Evolutionary conservation across 1,140 invertebrate species (phyloP).

Genomic region (Trichoplusia ni): DNA sequence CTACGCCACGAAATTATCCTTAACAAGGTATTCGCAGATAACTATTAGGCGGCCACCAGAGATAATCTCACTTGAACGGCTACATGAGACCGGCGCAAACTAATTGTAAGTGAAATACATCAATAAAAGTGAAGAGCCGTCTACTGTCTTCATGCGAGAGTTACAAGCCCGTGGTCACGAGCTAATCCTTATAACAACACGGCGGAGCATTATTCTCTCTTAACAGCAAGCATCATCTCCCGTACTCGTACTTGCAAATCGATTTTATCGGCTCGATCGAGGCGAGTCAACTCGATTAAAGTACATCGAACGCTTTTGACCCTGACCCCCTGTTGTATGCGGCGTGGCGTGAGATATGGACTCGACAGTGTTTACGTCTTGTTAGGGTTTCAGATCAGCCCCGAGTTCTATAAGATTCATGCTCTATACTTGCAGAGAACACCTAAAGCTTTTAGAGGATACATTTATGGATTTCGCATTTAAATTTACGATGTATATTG

Average conservation of each 20-base stretch:
- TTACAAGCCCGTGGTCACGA: constrained; percentile 33
- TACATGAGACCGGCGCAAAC: neutral
- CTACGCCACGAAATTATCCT: constrained; percentile 6
- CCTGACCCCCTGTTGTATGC: constrained; percentile 45
- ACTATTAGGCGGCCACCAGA: neutral
- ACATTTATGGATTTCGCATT: neutral
- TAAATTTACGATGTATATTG: too few species aligned
- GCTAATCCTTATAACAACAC: constrained; percentile 25
- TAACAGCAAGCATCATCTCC: constrained; percentile 31
- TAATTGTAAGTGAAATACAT: neutral
- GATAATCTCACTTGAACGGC: neutral
- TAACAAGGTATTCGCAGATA: constrained; percentile 25
- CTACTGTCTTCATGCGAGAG: constrained; percentile 24
- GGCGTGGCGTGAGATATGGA: constrained; percentile 42
- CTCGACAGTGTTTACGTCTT: constrained; percentile 43
- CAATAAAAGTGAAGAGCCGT: constrained; percentile 12
- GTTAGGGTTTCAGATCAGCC: constrained; percentile 18
- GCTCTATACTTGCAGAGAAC: constrained; percentile 3
- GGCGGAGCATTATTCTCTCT: constrained; percentile 36
- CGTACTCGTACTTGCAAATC: constrained; percentile 37
- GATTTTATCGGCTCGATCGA: constrained; percentile 42
- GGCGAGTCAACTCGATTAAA: constrained; percentile 41
- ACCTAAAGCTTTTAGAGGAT: neutral
- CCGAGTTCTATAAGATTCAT: constrained; percentile 9
- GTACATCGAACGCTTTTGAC: constrained; percentile 51